Percentiles rank a stretch among this genome's conserved stretches.
phyloP scores from a whole-genome alignment of 2,888 invertebrate species.

The Drosophila atripex region DNA sequence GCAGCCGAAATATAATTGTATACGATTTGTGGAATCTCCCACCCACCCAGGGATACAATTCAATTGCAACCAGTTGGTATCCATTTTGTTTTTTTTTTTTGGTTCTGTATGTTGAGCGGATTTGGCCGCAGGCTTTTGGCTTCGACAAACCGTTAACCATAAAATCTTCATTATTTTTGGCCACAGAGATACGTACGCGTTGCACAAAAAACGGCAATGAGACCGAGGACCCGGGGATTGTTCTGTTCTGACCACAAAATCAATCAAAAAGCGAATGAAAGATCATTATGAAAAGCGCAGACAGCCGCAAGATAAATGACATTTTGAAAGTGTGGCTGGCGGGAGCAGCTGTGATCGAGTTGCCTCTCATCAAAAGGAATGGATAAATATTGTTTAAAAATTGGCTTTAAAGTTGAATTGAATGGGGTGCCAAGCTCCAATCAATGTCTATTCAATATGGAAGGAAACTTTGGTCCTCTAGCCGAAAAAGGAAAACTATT shows the following conservation, averaged over 20 bases:
- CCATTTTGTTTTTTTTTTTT: neutral
- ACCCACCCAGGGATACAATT: slow-evolving; percentile 50
- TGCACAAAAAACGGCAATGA: slow-evolving; percentile 22
- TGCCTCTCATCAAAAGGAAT: slow-evolving; percentile 23
- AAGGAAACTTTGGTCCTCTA: slow-evolving; percentile 1
- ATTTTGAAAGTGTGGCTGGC: slow-evolving; percentile 59
- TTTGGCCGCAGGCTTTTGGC: slow-evolving; percentile 7
- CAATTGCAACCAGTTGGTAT: slow-evolving; percentile 61
- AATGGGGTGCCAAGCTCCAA: neutral
- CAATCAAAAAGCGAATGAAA: slow-evolving; percentile 62
- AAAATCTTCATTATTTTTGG: slow-evolving; percentile 66
- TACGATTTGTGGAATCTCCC: slow-evolving; percentile 62
- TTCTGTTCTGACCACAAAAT: slow-evolving; percentile 61
- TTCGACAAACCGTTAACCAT: slow-evolving; percentile 35
- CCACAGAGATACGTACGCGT: slow-evolving; percentile 52
- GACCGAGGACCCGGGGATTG: slow-evolving; percentile 3
- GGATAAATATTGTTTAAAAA: slow-evolving; percentile 31
- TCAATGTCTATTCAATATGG: slow-evolving; percentile 8
- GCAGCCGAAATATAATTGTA: slow-evolving; percentile 67
- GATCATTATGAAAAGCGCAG: slow-evolving; percentile 55
- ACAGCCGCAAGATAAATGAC: slow-evolving; percentile 62
- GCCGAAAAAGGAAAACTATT: slow-evolving; percentile 21
- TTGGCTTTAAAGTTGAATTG: slow-evolving; percentile 22
- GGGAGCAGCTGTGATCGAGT: slow-evolving; percentile 36
- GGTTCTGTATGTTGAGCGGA: neutral